phyloP scores from a whole-genome alignment of 2,888 invertebrate species.

The Lacanobia oleracea region DNA sequence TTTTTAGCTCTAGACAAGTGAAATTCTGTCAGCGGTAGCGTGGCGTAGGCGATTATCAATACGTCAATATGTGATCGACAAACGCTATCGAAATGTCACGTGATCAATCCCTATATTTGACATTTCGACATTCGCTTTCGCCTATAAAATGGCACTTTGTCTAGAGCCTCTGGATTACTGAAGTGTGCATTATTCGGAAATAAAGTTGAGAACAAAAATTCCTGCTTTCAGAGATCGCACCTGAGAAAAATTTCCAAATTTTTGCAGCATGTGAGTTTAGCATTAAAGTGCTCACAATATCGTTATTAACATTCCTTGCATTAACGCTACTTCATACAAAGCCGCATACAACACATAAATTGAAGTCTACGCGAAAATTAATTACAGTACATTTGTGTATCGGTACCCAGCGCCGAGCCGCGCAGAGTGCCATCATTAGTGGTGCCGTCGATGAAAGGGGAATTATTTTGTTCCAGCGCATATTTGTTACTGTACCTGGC shows the following conservation, averaged over 20 bases:
- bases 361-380: conserved; percentile 50
- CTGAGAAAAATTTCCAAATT: background rate
- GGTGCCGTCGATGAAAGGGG: conserved; percentile 39
- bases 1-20: no score
- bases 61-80: no score
- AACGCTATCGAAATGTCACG: no score
- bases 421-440: conserved; percentile 58
- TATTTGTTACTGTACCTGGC: conserved; percentile 58
- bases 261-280: background rate
- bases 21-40: no score
- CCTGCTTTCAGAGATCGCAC: background rate
- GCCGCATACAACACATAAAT: conserved; percentile 25
- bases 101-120: no score
- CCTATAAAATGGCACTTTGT: no score
- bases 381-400: conserved; percentile 64
- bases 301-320: background rate
- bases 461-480: conserved; percentile 54
- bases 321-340: background rate
- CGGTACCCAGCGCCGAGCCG: conserved; percentile 32
- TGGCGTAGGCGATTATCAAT: no score
- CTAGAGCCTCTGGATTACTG: no score
- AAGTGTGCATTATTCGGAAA: no score
- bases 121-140: no score
- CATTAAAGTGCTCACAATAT: background rate
- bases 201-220: background rate